Evolutionary conservation across 2,797 vertebrate genomes (phyloP), one percentile per base, ranked within the genome.

Genomic region (Myiothlypis chrysogaster): DNA sequence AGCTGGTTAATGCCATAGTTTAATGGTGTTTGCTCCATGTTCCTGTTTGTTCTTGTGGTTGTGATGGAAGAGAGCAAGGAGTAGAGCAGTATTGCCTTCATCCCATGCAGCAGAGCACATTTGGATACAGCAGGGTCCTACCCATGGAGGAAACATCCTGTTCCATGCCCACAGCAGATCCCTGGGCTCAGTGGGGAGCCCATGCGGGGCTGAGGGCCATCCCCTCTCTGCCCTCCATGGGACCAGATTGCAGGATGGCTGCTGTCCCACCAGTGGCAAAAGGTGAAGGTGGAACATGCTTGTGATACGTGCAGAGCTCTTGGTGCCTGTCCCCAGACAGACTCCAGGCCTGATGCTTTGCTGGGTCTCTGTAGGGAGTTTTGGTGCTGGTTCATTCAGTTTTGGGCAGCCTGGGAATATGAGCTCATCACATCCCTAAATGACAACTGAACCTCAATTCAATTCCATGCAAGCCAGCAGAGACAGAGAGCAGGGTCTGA

Each of bases 21-120:
- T 0, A 2, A 1, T 34, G 39, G 10, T 0, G 0, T 63, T 89
- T 63, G 9, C 32, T 81, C 34, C 15, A 8, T 1, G 12, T 30
- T 24, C 20, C 39, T 73, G 2, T 14, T 65, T 25, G 30, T 34
- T 46, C 53, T 70, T 49, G 49, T 8, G 15, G 44, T 0, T 41
- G 27, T 43, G 71, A 41, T 2, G 53, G 41, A 64, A 86, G 43
- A 85, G 23, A 46, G 10, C 14, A 53, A 86, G 55, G 23, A 73
- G 44, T 4, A 47, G 57, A 2, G 24, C 41, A 64, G 15, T 4
- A 17, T 4, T 2, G 2, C 49, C 68, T 16, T 24, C 10, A 34
- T 21, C 8, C 41, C 41, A 4, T 2, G 24, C 41, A 64, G 59
- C 41, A 55, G 41, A 55, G 22, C 39, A 14, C 56, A 3, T 7